phyloP scores from a whole-genome alignment of 2,888 invertebrate species.

The Hecatera dysodea region DNA sequence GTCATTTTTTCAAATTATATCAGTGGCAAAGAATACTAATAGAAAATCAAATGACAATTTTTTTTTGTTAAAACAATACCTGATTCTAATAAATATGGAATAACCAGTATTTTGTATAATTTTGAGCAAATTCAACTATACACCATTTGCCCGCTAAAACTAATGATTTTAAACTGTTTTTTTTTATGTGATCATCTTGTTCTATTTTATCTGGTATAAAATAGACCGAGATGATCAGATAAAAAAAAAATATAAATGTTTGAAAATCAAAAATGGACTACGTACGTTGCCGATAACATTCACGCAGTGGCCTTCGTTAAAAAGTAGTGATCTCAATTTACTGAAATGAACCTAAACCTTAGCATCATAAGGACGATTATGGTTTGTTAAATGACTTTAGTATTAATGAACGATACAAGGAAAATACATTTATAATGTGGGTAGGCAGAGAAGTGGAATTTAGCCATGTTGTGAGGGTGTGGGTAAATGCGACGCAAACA shows the following conservation, averaged over 20 bases:
- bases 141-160: conserved; percentile 57
- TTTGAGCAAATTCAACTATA: conserved; percentile 67
- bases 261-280: conserved; percentile 20
- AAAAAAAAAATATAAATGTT: background rate
- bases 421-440: conserved; percentile 38
- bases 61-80: conserved; percentile 12
- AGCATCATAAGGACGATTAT: background rate
- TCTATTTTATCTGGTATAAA: too few species aligned
- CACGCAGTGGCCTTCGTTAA: conserved; percentile 1
- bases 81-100: conserved; percentile 45
- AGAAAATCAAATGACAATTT: background rate
- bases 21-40: conserved; percentile 10
- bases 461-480: conserved; percentile 34
- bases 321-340: conserved; percentile 1
- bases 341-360: background rate
- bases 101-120: conserved; percentile 52
- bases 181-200: too few species aligned
- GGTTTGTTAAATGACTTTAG: conserved; percentile 1
- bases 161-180: background rate
- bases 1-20: conserved; percentile 24
- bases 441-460: conserved; percentile 23
- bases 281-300: conserved; percentile 4
- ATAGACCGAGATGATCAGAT: too few species aligned
- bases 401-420: conserved; percentile 5
- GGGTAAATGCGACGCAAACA: conserved; percentile 64